Evolutionary conservation across 2,888 invertebrate genomes (phyloP).

Genomic region (Habrosyne pyritoides): DNA sequence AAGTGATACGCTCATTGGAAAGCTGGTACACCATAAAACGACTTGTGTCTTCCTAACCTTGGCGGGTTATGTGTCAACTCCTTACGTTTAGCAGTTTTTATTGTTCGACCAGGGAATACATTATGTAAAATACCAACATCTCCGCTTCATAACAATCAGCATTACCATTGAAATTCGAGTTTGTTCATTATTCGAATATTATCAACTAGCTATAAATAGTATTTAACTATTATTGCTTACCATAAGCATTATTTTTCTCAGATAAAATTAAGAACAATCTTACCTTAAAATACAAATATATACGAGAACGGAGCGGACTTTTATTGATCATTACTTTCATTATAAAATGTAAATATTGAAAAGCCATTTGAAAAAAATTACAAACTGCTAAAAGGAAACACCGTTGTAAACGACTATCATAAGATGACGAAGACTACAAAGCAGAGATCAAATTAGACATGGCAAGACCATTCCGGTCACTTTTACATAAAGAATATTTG

Average conservation of each 20-base stretch:
- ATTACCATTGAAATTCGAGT: conserved; percentile 42
- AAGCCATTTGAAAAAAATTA: conserved; percentile 44
- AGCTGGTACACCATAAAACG: conserved; percentile 45
- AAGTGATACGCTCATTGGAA: conserved; percentile 60
- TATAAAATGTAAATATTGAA: conserved; percentile 50
- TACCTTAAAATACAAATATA: conserved; percentile 59
- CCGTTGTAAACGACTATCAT: conserved; percentile 42
- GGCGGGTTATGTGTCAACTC: conserved; percentile 38
- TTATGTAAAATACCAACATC: conserved; percentile 22
- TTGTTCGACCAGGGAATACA: conserved; percentile 30
- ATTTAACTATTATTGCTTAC: conserved; percentile 59
- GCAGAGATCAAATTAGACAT: conserved; percentile 78
- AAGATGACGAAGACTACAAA: conserved; percentile 62
- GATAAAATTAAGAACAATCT: conserved; percentile 58
- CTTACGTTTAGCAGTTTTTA: conserved; percentile 37
- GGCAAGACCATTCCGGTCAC: conserved; percentile 68
- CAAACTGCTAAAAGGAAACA: conserved; percentile 65
- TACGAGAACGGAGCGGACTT: conserved; percentile 50
- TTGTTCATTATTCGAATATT: conserved; percentile 46
- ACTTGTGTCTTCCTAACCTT: conserved; percentile 36
- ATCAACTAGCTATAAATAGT: conserved; percentile 56
- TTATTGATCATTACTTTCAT: conserved; percentile 27
- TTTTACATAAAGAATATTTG: conserved; percentile 61
- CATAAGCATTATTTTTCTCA: conserved; percentile 44
- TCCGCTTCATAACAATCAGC: conserved; percentile 29